A percentile compares a stretch with the other conserved stretches of the same genome.
phyloP scores from a whole-genome alignment of 2,113 vertebrate species.

The Hippocampus guttulatus region DNA sequence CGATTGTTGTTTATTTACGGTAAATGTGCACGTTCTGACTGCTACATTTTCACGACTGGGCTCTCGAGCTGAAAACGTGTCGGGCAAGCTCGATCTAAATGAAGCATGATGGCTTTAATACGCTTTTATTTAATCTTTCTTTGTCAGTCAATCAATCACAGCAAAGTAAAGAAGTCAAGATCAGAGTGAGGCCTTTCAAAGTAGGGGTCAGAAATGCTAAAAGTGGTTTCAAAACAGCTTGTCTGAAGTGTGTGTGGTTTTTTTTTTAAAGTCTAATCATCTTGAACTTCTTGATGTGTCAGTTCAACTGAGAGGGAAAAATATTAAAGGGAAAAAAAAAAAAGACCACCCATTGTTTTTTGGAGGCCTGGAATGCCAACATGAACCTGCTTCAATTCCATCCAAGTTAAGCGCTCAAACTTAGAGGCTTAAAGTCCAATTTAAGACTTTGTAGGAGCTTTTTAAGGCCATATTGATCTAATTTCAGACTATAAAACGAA shows the following conservation, averaged over 20 bases:
- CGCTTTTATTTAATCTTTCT: background rate
- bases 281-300: constrained; percentile 6
- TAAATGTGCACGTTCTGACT: background rate
- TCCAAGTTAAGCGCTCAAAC: background rate
- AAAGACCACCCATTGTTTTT: constrained; percentile 6
- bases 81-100: background rate
- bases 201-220: background rate
- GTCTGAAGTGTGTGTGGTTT: background rate
- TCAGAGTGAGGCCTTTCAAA: background rate
- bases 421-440: background rate
- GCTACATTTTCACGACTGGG: background rate
- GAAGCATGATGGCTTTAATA: background rate
- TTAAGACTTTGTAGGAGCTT: background rate
- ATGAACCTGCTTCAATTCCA: constrained; percentile 13
- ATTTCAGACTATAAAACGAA: background rate
- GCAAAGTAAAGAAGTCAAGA: background rate
- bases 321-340: background rate
- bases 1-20: background rate
- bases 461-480: background rate
- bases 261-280: background rate
- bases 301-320: constrained; percentile 5
- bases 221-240: background rate
- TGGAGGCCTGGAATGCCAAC: constrained; percentile 7
- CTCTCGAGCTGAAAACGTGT: background rate
- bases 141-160: background rate